phyloP scores from a whole-genome alignment of 1,140 invertebrate species.

The Caligus rogercresseyi region DNA sequence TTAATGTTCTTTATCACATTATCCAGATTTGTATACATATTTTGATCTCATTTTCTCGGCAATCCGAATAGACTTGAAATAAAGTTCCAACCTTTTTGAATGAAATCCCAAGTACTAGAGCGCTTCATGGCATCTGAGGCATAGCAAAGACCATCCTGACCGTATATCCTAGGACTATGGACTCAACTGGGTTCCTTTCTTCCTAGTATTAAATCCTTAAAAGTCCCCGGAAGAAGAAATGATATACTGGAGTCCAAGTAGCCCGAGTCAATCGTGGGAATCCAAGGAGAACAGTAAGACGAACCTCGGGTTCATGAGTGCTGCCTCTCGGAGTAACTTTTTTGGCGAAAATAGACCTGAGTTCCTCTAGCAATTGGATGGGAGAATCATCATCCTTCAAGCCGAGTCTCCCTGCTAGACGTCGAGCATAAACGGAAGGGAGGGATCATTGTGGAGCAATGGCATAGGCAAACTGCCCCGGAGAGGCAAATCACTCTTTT shows the following conservation, averaged over 20 bases:
- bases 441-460: not conserved
- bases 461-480: conserved; percentile 7
- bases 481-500: conserved; percentile 46
- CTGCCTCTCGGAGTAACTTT: not conserved
- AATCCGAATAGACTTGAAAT: no score
- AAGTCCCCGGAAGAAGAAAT: not conserved
- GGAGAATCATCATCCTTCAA: not conserved
- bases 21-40: no score
- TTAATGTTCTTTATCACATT: no score
- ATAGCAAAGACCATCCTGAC: not conserved
- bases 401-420: not conserved
- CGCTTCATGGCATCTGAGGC: not conserved
- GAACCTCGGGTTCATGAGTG: not conserved
- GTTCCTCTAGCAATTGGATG: not conserved
- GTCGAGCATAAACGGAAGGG: not conserved
- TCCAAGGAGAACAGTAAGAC: not conserved
- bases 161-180: not conserved
- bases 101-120: not conserved
- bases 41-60: no score
- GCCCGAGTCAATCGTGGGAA: not conserved
- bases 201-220: not conserved
- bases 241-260: not conserved
- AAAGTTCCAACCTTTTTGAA: no score
- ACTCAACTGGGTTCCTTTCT: not conserved
- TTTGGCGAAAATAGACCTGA: not conserved